Conservation (phyloP, 2,113 vertebrate species). For the Brevimyrus niger region DNA sequence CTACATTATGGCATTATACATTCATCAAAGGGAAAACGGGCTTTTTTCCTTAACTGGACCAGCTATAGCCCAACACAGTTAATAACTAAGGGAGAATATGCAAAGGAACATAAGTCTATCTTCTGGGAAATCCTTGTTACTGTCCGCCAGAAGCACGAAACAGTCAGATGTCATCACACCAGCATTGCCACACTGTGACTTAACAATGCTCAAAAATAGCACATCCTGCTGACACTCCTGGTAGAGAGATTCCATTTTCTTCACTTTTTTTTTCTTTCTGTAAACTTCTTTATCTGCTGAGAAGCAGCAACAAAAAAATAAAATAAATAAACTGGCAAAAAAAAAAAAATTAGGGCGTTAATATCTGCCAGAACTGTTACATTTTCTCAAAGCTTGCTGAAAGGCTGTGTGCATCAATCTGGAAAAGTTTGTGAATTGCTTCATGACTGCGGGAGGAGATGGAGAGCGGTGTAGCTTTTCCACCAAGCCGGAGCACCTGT, state of each 20-base stretch:
- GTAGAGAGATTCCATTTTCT: neutral
- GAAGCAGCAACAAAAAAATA: neutral
- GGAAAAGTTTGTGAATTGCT: neutral
- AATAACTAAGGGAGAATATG: neutral
- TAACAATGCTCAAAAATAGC: neutral
- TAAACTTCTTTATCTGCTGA: neutral
- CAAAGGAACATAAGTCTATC: neutral
- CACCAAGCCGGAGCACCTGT: neutral
- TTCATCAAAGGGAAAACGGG: neutral
- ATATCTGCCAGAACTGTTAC: neutral
- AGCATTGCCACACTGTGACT: neutral
- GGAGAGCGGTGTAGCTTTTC: too few relatives aligned
- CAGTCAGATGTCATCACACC: constrained; percentile 1
- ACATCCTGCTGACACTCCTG: neutral
- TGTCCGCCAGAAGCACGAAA: neutral
- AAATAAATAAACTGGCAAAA: neutral
- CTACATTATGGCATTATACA: neutral
- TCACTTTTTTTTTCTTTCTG: neutral
- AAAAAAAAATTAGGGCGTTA: neutral
- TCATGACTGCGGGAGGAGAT: neutral
- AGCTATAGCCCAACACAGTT: neutral
- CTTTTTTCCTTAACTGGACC: neutral
- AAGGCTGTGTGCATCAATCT: neutral
- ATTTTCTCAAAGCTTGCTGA: neutral
- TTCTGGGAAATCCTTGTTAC: neutral